A percentile compares a stretch with the other conserved stretches of the same genome.
Conservation (phyloP, 2,113 vertebrate species). For the Syngnathoides biaculeatus region DNA sequence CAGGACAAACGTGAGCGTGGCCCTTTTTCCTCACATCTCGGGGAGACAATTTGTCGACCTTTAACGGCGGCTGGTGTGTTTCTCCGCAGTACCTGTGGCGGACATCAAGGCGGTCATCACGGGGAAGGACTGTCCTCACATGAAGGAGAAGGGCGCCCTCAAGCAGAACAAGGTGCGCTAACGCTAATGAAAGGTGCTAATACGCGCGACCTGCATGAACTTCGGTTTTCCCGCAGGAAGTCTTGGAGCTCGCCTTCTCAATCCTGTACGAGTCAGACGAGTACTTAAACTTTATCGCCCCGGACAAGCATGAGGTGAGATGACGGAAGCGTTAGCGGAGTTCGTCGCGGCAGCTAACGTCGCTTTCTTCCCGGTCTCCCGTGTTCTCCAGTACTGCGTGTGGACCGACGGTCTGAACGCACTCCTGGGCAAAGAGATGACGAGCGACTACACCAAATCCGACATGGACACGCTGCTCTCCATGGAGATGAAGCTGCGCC, state of each 20-base stretch:
- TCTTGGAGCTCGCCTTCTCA: conserved; percentile 96
- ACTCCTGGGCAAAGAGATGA: conserved; percentile 96
- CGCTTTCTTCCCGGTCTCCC: not conserved
- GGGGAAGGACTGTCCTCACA: conserved; percentile 97
- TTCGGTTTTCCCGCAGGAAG: conserved; percentile 74
- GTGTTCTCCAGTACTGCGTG: conserved; percentile 88
- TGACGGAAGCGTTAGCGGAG: not conserved
- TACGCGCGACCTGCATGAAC: too few relatives aligned
- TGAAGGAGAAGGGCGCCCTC: conserved; percentile 99
- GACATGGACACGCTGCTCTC: conserved; percentile 96
- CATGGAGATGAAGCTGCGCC: conserved; percentile 99
- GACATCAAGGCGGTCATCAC: conserved; percentile 99
- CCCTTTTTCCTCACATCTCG: not conserved
- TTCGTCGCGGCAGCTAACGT: too few relatives aligned
- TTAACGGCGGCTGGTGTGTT: not conserved
- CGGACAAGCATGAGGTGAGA: conserved; percentile 97
- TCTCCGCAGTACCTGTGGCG: conserved; percentile 89
- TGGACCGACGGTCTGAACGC: conserved; percentile 98
- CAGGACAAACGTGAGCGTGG: conserved; percentile 92
- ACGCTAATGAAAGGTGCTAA: not conserved
- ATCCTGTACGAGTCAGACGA: conserved; percentile 96
- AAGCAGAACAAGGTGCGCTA: conserved; percentile 96
- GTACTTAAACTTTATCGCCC: conserved; percentile 97
- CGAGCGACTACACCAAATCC: conserved; percentile 90
- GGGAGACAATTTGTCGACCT: not conserved